These are phyloP conservation scores for Lycaon pictus DNA, from an alignment of 2,113 vertebrate genomes.

Conservation along the genomic window DNA sequence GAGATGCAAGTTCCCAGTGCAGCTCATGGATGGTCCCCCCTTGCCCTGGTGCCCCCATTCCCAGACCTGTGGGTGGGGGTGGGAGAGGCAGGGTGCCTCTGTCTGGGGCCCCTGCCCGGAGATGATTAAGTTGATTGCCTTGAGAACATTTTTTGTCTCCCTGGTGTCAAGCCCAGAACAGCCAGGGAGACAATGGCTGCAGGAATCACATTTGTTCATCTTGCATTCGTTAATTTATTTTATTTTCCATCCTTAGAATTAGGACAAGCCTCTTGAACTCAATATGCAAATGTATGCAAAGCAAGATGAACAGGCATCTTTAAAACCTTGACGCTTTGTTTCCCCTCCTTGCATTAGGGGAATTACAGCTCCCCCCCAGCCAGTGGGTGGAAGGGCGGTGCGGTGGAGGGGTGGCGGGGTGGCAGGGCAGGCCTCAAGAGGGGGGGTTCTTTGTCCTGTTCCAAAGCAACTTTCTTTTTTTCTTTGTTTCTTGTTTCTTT, in stretches of 20 bases:
- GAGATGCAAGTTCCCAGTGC: background rate
- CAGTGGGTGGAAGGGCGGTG: background rate
- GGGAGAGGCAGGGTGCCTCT: background rate
- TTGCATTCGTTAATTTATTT: constrained; percentile 77
- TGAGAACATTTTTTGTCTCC: constrained; percentile 63
- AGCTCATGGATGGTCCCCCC: background rate
- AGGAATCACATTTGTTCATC: constrained; percentile 76
- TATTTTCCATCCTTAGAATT: constrained; percentile 81
- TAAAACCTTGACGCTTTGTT: constrained; percentile 43
- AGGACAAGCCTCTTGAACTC: constrained; percentile 79
- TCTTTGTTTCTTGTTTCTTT: no score
- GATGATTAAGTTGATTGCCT: constrained; percentile 55
- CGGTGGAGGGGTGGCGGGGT: background rate
- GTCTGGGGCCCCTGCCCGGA: background rate
- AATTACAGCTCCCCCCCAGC: background rate
- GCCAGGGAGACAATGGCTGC: constrained; percentile 66
- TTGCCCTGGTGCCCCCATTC: background rate
- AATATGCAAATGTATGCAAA: constrained; percentile 84
- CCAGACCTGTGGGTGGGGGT: background rate
- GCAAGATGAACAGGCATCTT: constrained; percentile 76
- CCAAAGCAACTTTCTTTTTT: background rate
- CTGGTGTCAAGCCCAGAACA: constrained; percentile 66
- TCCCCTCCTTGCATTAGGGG: constrained; percentile 44
- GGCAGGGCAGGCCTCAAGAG: background rate
- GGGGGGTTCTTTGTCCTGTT: background rate